Percentiles rank a stretch among this genome's conserved stretches.
These are phyloP conservation scores for Drosophila carrolli DNA, from an alignment of 1,140 invertebrate genomes.

Conservation along the genomic window DNA sequence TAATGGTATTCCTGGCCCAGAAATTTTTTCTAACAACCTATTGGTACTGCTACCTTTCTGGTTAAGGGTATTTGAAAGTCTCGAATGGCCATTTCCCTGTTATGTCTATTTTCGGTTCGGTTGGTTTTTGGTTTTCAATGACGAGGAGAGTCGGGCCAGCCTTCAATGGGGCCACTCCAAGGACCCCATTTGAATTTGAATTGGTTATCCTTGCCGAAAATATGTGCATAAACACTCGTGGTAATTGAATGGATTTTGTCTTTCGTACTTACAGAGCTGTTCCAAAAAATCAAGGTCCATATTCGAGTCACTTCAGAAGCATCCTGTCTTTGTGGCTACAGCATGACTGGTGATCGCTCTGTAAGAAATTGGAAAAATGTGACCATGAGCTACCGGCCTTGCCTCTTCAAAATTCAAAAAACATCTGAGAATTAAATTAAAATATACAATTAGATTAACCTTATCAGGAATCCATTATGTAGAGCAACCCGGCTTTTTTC, in stretches of 20 bases:
- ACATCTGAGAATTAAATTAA: constrained; percentile 21
- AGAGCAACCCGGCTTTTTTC: constrained; percentile 7
- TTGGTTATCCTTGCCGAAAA: constrained; percentile 39
- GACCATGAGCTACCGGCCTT: constrained; percentile 1
- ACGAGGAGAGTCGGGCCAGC: constrained; percentile 25
- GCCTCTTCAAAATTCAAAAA: constrained; percentile 7
- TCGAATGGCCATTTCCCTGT: constrained; percentile 1
- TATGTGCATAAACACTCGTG: constrained; percentile 22
- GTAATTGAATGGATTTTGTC: constrained; percentile 34
- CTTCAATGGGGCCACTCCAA: constrained; percentile 51
- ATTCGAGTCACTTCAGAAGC: constrained; percentile 61
- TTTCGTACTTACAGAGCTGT: constrained; percentile 59
- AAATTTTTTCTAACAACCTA: no score
- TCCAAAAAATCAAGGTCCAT: constrained; percentile 80
- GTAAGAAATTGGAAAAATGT: constrained; percentile 3
- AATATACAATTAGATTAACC: constrained; percentile 8
- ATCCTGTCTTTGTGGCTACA: constrained; percentile 56
- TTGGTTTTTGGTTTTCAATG: constrained; percentile 46
- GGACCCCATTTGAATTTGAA: constrained; percentile 42
- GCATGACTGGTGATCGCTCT: constrained; percentile 49
- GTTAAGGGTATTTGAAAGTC: constrained; percentile 13
- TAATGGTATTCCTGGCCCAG: no score
- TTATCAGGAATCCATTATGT: constrained; percentile 13
- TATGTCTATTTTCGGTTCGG: constrained; percentile 68
- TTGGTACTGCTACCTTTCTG: constrained; percentile 2